These are phyloP conservation scores for Cochlearius cochlearius DNA, from an alignment of 2,113 vertebrate genomes.

Conservation along the genomic window DNA sequence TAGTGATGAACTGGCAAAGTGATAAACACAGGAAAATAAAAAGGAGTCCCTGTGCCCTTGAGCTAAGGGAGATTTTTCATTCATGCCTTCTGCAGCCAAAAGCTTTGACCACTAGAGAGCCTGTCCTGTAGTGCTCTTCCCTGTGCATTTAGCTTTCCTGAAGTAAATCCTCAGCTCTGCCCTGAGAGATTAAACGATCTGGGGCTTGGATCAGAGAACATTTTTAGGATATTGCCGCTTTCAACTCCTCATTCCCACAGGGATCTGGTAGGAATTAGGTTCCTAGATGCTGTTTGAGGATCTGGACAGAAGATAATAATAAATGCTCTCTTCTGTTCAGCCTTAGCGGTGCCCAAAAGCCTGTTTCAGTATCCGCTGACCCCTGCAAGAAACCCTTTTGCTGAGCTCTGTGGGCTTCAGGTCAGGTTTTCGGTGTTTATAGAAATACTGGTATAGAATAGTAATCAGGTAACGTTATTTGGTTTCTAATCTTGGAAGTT, in stretches of 20 bases:
- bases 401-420: not conserved
- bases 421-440: not conserved
- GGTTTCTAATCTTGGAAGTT: not conserved
- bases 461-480: not conserved
- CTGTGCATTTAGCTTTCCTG: not conserved
- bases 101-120: not conserved
- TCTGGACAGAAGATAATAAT: not conserved
- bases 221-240: not conserved
- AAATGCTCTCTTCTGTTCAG: not conserved
- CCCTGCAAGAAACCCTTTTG: not conserved
- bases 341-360: not conserved
- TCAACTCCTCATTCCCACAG: not conserved
- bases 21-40: not conserved
- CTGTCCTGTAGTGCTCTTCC: not conserved
- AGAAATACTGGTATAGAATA: not conserved
- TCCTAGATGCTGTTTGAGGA: not conserved
- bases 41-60: not conserved
- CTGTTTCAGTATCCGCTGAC: not conserved
- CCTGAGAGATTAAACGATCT: not conserved
- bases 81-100: not conserved
- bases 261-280: not conserved
- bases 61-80: not conserved
- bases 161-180: not conserved
- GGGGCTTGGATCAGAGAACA: not conserved
- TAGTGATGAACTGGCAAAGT: not conserved